Base-by-base conservation (phyloP, 2,888 invertebrate species). In the Diachrysia chrysitis region DNA sequence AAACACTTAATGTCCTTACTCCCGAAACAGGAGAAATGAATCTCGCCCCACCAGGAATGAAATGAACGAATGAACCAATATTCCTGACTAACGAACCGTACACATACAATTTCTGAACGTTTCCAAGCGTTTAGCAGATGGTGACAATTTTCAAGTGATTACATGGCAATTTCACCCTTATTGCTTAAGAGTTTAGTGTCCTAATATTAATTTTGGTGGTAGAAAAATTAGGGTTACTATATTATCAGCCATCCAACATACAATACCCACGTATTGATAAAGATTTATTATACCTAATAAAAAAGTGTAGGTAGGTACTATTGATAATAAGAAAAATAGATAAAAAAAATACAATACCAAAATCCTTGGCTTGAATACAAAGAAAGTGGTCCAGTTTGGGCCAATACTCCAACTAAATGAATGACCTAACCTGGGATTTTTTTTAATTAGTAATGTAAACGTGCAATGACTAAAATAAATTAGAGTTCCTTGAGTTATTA, bases 131-230 rank as follows among this genome's bases (percentile, higher is more conserved):
- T 89, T 86, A 85, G 85, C 91, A 91, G 91, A 91, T 91, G 82
- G 91, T 89, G 89, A 92, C 91, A 87, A 89, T 89, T 92, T 88
- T 86, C 84, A 87, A 79, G 71, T 85, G 86, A 89, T 89, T 89
- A 85, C 87, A 88, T 85, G 87, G 86, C 89, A 92, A 90, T 90
- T 91, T 91, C 87, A 87, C 81, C 86, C 86, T 89, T 90, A 90
- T 85, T 87, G 82, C 88, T 79, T 82, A 76, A 73, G 63, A 76
- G 75, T 71, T n/a, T 81, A 83, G 84, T 85, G 81, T 72, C 69
- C 69, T 76, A 70, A 78, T 83, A 84, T 85, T 86, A 86, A 85
- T 88, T 86, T 88, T 75, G 73, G 59, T 64, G 55, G 59, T 64
- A 71, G 66, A 82, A 79, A 58, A 79, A 72, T 71, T 48, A 63